Evolutionary conservation across 1,140 invertebrate genomes (phyloP).

Genomic region (Nilaparvata lugens): DNA sequence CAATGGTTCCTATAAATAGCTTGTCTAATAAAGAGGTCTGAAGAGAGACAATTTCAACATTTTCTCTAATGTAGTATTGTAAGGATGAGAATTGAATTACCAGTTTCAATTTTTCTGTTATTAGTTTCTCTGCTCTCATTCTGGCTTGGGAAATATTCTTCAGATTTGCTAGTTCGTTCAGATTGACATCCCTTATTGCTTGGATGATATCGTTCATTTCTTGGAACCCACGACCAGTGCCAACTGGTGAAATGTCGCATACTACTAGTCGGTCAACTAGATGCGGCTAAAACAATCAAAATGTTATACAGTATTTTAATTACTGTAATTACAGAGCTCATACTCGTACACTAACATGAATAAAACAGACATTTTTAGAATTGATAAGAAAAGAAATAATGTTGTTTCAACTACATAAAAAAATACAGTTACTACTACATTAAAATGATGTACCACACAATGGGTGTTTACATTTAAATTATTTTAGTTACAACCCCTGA

Average conservation of each 20-base stretch:
- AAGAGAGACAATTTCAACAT: not conserved
- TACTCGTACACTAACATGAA: no score
- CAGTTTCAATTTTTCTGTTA: not conserved
- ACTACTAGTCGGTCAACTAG: slow-evolving; percentile 69
- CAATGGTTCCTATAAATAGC: no score
- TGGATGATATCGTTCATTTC: slow-evolving; percentile 54
- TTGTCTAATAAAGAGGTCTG: no score
- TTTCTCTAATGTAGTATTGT: not conserved
- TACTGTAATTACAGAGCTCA: no score
- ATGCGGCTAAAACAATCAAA: slow-evolving; percentile 52
- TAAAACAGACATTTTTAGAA: no score
- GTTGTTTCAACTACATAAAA: no score
- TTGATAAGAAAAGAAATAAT: no score
- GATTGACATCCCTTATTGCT: slow-evolving; percentile 48
- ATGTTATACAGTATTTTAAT: no score
- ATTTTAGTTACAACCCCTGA: no score
- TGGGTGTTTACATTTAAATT: no score
- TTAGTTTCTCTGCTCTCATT: slow-evolving; percentile 43
- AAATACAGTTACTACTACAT: no score
- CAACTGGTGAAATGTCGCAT: slow-evolving; percentile 73
- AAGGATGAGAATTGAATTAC: not conserved
- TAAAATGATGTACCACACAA: no score
- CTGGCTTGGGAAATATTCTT: slow-evolving; percentile 49
- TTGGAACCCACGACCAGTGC: slow-evolving; percentile 49
- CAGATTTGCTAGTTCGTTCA: slow-evolving; percentile 48